Conservation (phyloP, 2,888 invertebrate genomes). For the Spisula solida region DNA sequence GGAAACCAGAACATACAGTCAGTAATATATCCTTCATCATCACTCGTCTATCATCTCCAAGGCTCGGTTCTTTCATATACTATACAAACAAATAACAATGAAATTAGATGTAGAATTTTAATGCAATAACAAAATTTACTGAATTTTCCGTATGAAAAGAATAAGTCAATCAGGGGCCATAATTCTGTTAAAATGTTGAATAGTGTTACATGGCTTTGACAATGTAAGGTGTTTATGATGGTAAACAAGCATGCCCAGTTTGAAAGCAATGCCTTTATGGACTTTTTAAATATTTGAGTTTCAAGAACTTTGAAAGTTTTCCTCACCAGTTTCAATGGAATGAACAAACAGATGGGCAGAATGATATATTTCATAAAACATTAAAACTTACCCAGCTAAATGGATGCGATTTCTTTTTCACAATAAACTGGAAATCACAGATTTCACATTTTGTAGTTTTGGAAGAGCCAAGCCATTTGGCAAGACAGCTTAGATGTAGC, state of each 20-base stretch:
- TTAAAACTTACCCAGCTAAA: constrained; percentile 86
- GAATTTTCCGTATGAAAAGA: no score
- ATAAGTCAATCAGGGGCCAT: no score
- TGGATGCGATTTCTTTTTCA: constrained; percentile 89
- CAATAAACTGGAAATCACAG: constrained; percentile 91
- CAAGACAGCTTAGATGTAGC: constrained; percentile 92
- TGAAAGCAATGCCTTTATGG: no score
- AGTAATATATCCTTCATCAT: constrained; percentile 45
- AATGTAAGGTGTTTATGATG: no score
- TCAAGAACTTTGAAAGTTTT: no score
- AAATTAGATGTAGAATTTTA: background rate
- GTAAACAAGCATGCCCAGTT: no score
- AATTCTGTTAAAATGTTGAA: no score
- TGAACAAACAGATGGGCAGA: background rate
- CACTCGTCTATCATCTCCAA: constrained; percentile 37
- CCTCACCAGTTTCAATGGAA: no score
- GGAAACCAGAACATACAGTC: constrained; percentile 29
- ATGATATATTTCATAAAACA: background rate
- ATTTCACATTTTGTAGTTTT: constrained; percentile 93
- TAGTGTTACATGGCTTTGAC: no score
- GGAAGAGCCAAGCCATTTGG: constrained; percentile 91
- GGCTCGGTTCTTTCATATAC: constrained; percentile 55
- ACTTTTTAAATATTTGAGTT: no score
- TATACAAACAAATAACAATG: constrained; percentile 8
- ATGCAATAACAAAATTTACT: background rate